These are phyloP conservation scores for Misgurnus anguillicaudatus DNA, from an alignment of 2,113 vertebrate genomes.

Conservation along the genomic window DNA sequence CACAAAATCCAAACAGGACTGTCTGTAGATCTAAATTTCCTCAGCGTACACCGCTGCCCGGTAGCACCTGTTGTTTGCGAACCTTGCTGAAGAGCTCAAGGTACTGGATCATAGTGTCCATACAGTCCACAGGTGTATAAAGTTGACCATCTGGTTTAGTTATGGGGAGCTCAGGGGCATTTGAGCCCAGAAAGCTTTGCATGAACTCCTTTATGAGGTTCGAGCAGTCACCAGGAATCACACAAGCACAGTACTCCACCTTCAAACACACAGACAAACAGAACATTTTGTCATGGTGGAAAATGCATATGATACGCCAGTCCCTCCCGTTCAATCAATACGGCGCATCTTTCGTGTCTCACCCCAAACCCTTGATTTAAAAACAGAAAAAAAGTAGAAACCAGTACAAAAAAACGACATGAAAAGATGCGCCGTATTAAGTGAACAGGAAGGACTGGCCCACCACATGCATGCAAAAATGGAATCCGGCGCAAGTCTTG, in stretches of 20 bases:
- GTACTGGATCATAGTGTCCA: slow-evolving; percentile 93
- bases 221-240: slow-evolving; percentile 96
- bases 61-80: slow-evolving; percentile 90
- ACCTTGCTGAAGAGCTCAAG: slow-evolving; percentile 97
- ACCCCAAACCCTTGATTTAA: too few species aligned
- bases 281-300: not conserved
- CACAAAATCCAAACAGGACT: too few species aligned
- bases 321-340: too few species aligned
- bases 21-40: not conserved
- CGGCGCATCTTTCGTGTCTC: too few species aligned
- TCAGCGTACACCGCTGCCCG: slow-evolving; percentile 86
- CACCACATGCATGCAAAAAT: too few species aligned
- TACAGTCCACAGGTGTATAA: slow-evolving; percentile 83
- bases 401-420: too few species aligned
- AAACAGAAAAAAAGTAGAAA: too few species aligned
- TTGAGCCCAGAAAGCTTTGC: slow-evolving; percentile 89
- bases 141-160: slow-evolving; percentile 82
- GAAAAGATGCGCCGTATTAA: too few species aligned
- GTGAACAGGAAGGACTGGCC: too few species aligned
- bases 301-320: too few species aligned
- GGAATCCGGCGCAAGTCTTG: too few species aligned
- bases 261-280: slow-evolving; percentile 60
- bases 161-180: slow-evolving; percentile 81
- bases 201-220: slow-evolving; percentile 95
- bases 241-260: slow-evolving; percentile 96